phyloP scores from a whole-genome alignment of 2,888 invertebrate genomes.

The Thereva unica region DNA sequence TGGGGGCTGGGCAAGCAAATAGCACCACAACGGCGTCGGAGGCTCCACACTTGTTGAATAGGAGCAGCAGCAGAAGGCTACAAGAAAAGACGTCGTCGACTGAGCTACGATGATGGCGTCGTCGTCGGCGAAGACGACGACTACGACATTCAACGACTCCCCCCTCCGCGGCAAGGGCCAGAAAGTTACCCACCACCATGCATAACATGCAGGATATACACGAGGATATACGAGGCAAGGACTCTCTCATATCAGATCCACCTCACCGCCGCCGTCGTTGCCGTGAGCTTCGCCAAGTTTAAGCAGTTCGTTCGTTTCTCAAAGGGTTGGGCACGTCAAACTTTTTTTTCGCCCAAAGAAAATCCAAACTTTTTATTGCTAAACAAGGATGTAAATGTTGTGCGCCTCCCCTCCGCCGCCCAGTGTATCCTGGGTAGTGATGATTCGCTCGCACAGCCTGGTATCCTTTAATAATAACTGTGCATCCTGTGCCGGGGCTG shows the following conservation, averaged over 20 bases:
- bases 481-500: too few relatives aligned
- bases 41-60: constrained; percentile 24
- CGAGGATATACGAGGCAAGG: neutral
- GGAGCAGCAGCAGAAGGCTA: neutral
- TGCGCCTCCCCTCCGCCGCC: too few relatives aligned
- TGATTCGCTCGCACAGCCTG: too few relatives aligned
- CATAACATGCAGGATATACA: constrained; percentile 20
- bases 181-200: constrained; percentile 8
- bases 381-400: constrained; percentile 24
- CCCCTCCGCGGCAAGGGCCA: constrained; percentile 18
- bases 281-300: constrained; percentile 5
- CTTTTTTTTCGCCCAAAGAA: constrained; percentile 11
- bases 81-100: too few relatives aligned
- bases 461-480: too few relatives aligned
- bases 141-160: neutral
- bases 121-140: neutral
- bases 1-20: neutral
- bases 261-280: neutral
- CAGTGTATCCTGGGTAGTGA: too few relatives aligned
- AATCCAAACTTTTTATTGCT: constrained; percentile 32
- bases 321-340: constrained; percentile 26
- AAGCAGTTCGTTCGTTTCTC: neutral
- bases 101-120: too few relatives aligned
- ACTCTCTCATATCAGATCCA: constrained; percentile 9
- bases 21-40: neutral